Evolutionary conservation across 2,797 vertebrate species (phyloP).

Genomic region (Melanotaenia maccullochi): DNA sequence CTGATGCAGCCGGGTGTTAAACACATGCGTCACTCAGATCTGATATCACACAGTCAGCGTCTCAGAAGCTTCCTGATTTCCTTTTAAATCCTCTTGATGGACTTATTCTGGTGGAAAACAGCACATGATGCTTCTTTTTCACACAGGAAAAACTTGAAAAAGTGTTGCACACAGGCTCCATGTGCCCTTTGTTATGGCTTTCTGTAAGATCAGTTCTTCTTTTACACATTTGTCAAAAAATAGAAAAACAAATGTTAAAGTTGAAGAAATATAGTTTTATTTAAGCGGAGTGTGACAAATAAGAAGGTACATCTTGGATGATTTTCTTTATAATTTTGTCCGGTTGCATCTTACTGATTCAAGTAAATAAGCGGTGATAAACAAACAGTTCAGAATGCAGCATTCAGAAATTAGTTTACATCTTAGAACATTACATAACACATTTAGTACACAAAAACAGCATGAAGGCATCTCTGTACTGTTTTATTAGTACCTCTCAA

Average conservation of each 20-base stretch:
- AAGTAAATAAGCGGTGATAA: constrained; percentile 19
- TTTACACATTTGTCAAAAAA: not conserved
- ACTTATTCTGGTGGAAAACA: constrained; percentile 35
- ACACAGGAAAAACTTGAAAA: not conserved
- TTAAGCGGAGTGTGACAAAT: not conserved
- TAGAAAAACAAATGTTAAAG: not conserved
- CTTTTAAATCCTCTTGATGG: constrained; percentile 66
- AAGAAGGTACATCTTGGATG: not conserved
- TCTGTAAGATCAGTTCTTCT: not conserved
- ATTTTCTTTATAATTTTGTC: not conserved
- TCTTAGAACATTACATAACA: constrained; percentile 28
- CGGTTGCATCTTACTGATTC: not conserved
- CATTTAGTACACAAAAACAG: constrained; percentile 54
- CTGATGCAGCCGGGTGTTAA: constrained; percentile 75
- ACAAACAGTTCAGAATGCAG: constrained; percentile 15
- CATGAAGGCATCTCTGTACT: constrained; percentile 4
- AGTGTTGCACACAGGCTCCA: not conserved
- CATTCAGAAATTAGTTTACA: constrained; percentile 32
- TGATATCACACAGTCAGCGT: constrained; percentile 83
- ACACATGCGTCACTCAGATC: constrained; percentile 82
- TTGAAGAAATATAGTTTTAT: constrained; percentile 8
- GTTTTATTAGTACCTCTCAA: constrained; percentile 22
- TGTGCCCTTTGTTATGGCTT: no score
- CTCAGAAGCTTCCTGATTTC: constrained; percentile 85
- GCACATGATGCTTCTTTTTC: constrained; percentile 17